These are phyloP conservation scores for Parazoanthus darwini DNA, from an alignment of 92 coral and sea anemone species.

Conservation along the genomic window DNA sequence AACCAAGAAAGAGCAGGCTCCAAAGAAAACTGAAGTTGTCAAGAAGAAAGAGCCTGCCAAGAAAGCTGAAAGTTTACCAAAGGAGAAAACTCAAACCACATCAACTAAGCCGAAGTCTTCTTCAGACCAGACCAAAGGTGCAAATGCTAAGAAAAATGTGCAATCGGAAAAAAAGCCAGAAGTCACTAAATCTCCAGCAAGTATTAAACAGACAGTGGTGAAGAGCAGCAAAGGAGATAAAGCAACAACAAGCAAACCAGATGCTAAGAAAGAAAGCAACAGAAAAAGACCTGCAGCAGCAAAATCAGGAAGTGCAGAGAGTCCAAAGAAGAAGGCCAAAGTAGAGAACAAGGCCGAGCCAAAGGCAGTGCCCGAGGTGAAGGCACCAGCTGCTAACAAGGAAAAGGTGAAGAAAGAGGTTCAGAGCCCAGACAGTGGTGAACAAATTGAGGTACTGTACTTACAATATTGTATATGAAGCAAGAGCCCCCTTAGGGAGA, in stretches of 20 bases:
- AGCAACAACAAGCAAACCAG: neutral
- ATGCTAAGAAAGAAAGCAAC: constrained; percentile 9
- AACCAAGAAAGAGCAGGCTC: constrained; percentile 45
- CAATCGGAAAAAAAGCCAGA: constrained; percentile 33
- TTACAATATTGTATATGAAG: no score
- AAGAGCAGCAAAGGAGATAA: constrained; percentile 30
- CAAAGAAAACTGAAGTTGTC: constrained; percentile 45
- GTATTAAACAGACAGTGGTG: neutral
- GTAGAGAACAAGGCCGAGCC: constrained; percentile 7
- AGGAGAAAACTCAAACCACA: constrained; percentile 18
- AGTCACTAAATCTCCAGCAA: constrained; percentile 18
- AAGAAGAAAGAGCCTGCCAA: constrained; percentile 47
- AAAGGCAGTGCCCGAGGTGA: neutral
- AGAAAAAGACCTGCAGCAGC: constrained; percentile 52
- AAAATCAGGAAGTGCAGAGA: constrained; percentile 35
- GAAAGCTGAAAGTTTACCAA: constrained; percentile 27
- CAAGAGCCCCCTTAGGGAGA: neutral
- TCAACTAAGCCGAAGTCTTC: constrained; percentile 36
- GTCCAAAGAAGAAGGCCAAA: constrained; percentile 30
- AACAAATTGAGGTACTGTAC: constrained; percentile 2
- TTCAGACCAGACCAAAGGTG: constrained; percentile 37
- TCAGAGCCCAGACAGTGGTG: neutral
- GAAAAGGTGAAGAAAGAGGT: neutral
- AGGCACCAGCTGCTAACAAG: neutral
- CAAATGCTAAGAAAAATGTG: constrained; percentile 29